A percentile compares a stretch with the other conserved stretches of the same genome.
These are phyloP conservation scores for Trachurus trachurus DNA, from an alignment of 2,797 vertebrate genomes.

Conservation along the genomic window DNA sequence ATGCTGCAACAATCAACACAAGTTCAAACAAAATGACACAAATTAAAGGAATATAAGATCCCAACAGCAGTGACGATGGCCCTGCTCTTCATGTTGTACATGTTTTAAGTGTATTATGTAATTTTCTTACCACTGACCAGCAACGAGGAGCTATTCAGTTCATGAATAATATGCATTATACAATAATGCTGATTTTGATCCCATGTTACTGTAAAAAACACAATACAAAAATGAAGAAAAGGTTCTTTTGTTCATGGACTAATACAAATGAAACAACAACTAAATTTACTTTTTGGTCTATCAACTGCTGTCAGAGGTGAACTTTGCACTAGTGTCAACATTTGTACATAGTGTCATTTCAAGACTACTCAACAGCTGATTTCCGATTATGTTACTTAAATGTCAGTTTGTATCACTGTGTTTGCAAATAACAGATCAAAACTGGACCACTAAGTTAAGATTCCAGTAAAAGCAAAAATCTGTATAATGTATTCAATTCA, in stretches of 20 bases:
- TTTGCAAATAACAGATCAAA: background rate
- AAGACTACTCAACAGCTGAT: no score
- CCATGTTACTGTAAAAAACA: background rate
- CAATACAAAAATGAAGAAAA: background rate
- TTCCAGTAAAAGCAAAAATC: background rate
- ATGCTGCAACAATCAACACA: constrained; percentile 50
- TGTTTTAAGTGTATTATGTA: background rate
- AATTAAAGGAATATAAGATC: constrained; percentile 46
- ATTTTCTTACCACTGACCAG: background rate
- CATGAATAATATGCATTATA: background rate
- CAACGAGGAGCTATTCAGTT: background rate
- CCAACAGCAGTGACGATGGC: constrained; percentile 4
- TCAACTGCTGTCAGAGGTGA: background rate
- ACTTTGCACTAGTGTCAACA: no score
- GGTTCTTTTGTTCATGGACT: background rate
- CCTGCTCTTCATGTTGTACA: constrained; percentile 8
- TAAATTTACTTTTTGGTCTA: background rate
- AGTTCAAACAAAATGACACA: constrained; percentile 59
- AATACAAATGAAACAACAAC: background rate
- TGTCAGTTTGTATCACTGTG: background rate
- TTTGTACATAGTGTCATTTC: no score
- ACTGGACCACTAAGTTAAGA: background rate
- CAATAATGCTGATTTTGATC: background rate
- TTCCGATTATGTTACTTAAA: no score
- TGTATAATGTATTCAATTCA: no score